Conservation (phyloP, 1,140 invertebrate genomes). For the Drosophila mojavensis region DNA sequence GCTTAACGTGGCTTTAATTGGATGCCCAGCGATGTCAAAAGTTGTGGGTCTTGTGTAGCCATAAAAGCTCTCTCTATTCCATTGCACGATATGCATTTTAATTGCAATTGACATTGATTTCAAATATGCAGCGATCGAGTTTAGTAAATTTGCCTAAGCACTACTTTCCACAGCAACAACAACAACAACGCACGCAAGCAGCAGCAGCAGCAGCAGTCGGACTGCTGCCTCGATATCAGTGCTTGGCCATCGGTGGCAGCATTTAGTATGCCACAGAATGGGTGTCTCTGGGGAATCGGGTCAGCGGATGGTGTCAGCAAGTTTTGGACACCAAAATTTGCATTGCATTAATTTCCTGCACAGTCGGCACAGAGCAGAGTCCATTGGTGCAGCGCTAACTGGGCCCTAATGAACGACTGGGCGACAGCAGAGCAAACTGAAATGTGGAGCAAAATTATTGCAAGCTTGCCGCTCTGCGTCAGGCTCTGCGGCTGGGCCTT, state of each 20-base stretch:
- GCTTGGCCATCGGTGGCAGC: slow-evolving; percentile 16
- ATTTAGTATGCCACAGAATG: slow-evolving; percentile 45
- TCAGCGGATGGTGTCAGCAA: slow-evolving; percentile 75
- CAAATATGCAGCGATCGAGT: slow-evolving; percentile 5
- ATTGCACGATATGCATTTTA: not conserved
- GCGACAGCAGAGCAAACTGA: slow-evolving; percentile 6
- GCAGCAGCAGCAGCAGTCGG: slow-evolving; percentile 18
- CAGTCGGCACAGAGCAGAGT: not conserved
- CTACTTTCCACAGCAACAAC: slow-evolving; percentile 14
- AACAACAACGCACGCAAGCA: slow-evolving; percentile 13
- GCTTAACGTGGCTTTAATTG: slow-evolving; percentile 58
- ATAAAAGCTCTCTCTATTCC: not conserved
- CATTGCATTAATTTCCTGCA: slow-evolving; percentile 51
- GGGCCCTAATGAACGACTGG: slow-evolving; percentile 35
- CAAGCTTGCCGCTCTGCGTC: not conserved
- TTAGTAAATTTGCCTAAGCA: slow-evolving; percentile 3
- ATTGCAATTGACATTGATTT: not conserved
- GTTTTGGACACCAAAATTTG: slow-evolving; percentile 60
- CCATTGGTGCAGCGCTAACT: slow-evolving; percentile 2
- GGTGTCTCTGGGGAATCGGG: slow-evolving; percentile 68
- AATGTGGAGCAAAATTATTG: slow-evolving; percentile 30
- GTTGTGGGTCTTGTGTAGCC: slow-evolving; percentile 4
- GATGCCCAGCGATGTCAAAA: slow-evolving; percentile 46
- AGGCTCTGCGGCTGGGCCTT: not conserved
- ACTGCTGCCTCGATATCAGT: slow-evolving; percentile 18